A percentile compares a stretch with the other conserved stretches of the same genome.
phyloP scores from a whole-genome alignment of 64 coral and sea anemone genomes.

The Montipora cactus region DNA sequence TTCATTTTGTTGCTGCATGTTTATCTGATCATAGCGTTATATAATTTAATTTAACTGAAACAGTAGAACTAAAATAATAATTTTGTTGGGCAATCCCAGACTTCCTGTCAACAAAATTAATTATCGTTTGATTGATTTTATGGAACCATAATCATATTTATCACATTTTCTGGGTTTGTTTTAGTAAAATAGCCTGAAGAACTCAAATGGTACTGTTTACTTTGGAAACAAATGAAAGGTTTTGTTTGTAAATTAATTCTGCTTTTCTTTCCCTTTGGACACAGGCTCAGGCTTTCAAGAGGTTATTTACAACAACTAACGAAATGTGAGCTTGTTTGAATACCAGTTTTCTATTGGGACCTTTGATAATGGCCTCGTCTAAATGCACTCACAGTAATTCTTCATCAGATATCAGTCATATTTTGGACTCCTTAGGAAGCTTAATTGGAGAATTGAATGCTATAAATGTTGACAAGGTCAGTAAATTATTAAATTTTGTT shows the following conservation, averaged over 20 bases:
- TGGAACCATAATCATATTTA: too few relatives aligned
- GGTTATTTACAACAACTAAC: not conserved
- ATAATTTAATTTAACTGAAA: not conserved
- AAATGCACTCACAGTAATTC: not conserved
- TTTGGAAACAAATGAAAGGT: not conserved
- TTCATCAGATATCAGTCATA: conserved; percentile 30
- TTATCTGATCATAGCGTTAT: too few relatives aligned
- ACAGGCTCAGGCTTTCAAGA: not conserved
- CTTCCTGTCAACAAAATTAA: not conserved
- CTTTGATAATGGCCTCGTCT: conserved; percentile 12
- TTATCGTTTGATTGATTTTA: too few relatives aligned
- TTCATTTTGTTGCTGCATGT: too few relatives aligned
- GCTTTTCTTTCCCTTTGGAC: not conserved
- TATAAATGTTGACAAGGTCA: conserved; percentile 4
- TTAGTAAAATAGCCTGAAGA: too few relatives aligned
- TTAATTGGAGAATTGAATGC: conserved; percentile 40
- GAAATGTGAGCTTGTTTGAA: not conserved
- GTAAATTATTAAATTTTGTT: not conserved
- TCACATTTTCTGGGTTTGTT: too few relatives aligned
- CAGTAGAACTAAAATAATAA: too few relatives aligned
- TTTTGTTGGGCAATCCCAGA: not conserved
- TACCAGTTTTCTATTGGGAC: conserved; percentile 3
- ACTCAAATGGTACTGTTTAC: not conserved
- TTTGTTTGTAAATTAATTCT: not conserved
- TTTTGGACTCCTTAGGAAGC: conserved; percentile 21